These are phyloP conservation scores for Agrotis exclamationis DNA, from an alignment of 2,888 invertebrate species.

Conservation along the genomic window DNA sequence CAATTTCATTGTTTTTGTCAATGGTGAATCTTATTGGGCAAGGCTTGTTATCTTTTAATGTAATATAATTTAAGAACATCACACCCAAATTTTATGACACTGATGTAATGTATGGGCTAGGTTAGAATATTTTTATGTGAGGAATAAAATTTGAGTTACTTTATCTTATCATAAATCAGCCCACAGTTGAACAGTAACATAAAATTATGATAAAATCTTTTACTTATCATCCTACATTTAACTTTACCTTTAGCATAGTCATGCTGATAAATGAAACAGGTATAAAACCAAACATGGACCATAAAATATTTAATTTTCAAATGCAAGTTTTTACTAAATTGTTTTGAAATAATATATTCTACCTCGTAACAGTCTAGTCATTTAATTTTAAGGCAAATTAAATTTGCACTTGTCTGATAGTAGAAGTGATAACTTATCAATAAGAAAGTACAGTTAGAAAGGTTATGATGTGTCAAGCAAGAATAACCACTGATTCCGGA, in stretches of 20 bases:
- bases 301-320: not conserved
- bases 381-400: not conserved
- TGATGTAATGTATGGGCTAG: not conserved
- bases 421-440: conserved; percentile 5
- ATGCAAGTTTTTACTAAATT: not conserved
- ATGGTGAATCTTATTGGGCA: not conserved
- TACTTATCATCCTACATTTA: conserved; percentile 6
- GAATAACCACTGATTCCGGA: not conserved
- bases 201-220: conserved; percentile 30
- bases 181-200: conserved; percentile 13
- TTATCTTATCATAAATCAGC: conserved; percentile 32
- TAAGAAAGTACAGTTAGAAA: conserved; percentile 3
- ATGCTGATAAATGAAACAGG: conserved; percentile 17
- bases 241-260: not conserved
- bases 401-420: not conserved
- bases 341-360: not conserved
- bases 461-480: conserved; percentile 3
- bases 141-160: conserved; percentile 24
- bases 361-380: not conserved
- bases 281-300: not conserved
- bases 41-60: not conserved
- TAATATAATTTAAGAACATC: not conserved
- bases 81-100: not conserved
- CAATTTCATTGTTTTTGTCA: not conserved
- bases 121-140: not conserved